Evolutionary conservation across 2,113 vertebrate genomes (phyloP).

Genomic region (Oryzias javanicus): DNA sequence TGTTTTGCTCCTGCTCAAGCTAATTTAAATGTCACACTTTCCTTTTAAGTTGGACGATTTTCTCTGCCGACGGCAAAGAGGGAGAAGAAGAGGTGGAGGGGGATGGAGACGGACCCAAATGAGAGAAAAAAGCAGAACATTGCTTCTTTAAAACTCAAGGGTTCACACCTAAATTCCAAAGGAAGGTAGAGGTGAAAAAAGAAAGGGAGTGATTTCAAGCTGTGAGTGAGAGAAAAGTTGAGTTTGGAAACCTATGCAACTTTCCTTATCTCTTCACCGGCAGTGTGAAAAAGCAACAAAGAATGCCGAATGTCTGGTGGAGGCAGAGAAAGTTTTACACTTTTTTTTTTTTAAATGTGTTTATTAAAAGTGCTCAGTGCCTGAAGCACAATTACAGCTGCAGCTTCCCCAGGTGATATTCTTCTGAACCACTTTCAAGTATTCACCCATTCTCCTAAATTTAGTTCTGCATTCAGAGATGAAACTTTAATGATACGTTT

Average conservation of each 20-base stretch:
- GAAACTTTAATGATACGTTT: conserved; percentile 34
- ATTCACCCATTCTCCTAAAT: conserved; percentile 14
- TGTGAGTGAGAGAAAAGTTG: conserved; percentile 36
- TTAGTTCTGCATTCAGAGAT: conserved; percentile 26
- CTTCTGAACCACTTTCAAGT: background rate
- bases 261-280: conserved; percentile 28
- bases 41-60: conserved; percentile 50
- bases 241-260: conserved; percentile 11
- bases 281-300: conserved; percentile 23
- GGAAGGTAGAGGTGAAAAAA: conserved; percentile 16
- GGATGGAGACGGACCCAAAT: conserved; percentile 17
- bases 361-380: conserved; percentile 2
- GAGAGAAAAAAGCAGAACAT: conserved; percentile 33
- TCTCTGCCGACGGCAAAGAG: conserved; percentile 34
- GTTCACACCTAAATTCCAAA: conserved; percentile 52
- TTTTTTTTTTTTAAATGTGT: conserved; percentile 18
- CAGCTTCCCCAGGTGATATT: conserved; percentile 23
- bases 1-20: conserved; percentile 14
- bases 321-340: conserved; percentile 22
- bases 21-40: conserved; percentile 58
- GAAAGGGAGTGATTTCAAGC: conserved; percentile 21
- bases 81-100: conserved; percentile 13
- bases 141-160: conserved; percentile 32
- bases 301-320: conserved; percentile 9
- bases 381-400: conserved; percentile 8